Percentiles rank a stretch among this genome's conserved stretches.
Evolutionary conservation across 2,888 invertebrate species (phyloP).

Genomic region (Aspidiotus destructor): DNA sequence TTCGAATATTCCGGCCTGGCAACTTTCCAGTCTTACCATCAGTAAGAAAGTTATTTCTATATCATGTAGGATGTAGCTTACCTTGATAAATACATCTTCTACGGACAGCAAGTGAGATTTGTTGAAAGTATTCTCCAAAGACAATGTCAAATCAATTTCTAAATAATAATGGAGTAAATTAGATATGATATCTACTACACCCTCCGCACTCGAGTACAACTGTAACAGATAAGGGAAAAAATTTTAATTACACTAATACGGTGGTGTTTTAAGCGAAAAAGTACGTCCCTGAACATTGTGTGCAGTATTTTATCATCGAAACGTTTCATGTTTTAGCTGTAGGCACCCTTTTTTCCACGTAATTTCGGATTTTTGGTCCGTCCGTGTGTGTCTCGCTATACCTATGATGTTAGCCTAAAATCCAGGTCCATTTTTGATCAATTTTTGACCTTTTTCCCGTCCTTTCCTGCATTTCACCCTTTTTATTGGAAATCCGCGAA

Average conservation of each 20-base stretch:
- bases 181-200: constrained; percentile 48
- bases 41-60: no score
- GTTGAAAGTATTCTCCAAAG: constrained; percentile 13
- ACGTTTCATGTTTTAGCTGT: no score
- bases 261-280: neutral
- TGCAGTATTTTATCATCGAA: neutral
- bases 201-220: constrained; percentile 49
- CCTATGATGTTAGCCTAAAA: no score
- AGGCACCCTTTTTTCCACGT: no score
- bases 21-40: no score
- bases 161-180: constrained; percentile 49
- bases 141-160: constrained; percentile 42
- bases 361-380: no score
- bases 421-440: no score
- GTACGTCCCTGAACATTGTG: neutral
- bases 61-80: constrained; percentile 38
- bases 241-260: constrained; percentile 21
- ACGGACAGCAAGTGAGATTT: constrained; percentile 38
- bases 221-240: constrained; percentile 39
- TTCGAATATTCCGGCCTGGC: no score
- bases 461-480: no score
- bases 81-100: constrained; percentile 62
- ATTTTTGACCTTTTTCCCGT: no score
- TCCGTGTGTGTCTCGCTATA: no score
- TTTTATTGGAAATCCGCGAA: no score